A percentile compares a stretch with the other conserved stretches of the same genome.
phyloP scores from a whole-genome alignment of 2,888 invertebrate species.

The Cheilosia variabilis region DNA sequence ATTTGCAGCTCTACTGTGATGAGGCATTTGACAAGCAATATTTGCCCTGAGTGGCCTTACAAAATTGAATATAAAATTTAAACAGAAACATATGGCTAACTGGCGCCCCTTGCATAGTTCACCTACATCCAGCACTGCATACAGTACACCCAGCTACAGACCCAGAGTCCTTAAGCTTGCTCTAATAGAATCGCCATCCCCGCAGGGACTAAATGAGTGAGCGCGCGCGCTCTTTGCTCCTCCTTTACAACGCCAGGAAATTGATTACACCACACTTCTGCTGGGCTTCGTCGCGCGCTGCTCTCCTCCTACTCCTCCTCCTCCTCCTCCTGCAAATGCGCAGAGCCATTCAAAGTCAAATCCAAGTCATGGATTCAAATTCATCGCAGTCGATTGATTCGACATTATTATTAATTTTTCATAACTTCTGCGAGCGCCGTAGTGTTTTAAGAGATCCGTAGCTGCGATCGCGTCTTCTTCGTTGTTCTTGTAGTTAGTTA shows the following conservation, averaged over 20 bases:
- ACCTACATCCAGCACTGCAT: conserved; percentile 17
- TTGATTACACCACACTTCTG: conserved; percentile 74
- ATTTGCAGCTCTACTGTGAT: too few relatives aligned
- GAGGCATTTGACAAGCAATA: too few relatives aligned
- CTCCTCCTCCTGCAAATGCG: background rate
- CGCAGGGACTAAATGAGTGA: conserved; percentile 47
- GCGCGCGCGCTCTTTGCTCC: conserved; percentile 53
- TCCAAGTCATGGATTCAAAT: conserved; percentile 67
- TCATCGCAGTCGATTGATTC: conserved; percentile 75
- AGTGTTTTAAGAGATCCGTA: conserved; percentile 51
- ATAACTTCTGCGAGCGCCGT: conserved; percentile 72
- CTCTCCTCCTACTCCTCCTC: background rate
- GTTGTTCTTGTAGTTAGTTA: background rate
- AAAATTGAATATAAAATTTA: too few relatives aligned
- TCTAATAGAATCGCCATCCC: conserved; percentile 71
- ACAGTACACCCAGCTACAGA: background rate
- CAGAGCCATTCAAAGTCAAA: conserved; percentile 26
- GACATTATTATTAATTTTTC: conserved; percentile 76
- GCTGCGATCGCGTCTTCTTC: conserved; percentile 26
- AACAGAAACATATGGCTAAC: background rate
- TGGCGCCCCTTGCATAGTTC: background rate
- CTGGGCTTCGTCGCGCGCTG: conserved; percentile 16
- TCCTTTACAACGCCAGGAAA: conserved; percentile 65
- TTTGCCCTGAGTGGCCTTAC: too few relatives aligned
- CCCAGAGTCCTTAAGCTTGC: conserved; percentile 42